These are phyloP conservation scores for Hedychridium roseum DNA, from an alignment of 2,888 invertebrate genomes.

Conservation along the genomic window DNA sequence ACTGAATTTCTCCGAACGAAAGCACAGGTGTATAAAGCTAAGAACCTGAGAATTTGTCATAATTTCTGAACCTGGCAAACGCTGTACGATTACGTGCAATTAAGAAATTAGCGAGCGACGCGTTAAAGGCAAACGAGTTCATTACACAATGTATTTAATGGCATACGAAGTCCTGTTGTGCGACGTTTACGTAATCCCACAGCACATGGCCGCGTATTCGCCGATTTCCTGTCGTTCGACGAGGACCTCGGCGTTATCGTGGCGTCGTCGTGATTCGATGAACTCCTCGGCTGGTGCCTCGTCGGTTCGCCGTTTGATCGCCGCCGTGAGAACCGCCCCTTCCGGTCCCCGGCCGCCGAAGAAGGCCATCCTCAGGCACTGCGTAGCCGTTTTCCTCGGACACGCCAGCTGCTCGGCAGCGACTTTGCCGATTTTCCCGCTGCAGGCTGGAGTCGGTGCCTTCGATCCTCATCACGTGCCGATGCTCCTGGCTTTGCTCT, in stretches of 20 bases:
- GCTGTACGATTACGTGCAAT: too few relatives aligned
- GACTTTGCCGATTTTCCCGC: conserved; percentile 69
- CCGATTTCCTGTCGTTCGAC: conserved; percentile 68
- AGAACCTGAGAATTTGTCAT: too few relatives aligned
- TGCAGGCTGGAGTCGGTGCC: conserved; percentile 65
- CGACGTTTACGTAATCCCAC: too few relatives aligned
- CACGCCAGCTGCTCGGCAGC: conserved; percentile 74
- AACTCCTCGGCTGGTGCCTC: conserved; percentile 68
- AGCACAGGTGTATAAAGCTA: too few relatives aligned
- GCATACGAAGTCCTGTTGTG: too few relatives aligned
- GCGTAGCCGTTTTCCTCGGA: conserved; percentile 63
- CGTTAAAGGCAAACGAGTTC: too few relatives aligned
- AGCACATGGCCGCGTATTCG: conserved; percentile 69
- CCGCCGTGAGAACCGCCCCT: conserved; percentile 61
- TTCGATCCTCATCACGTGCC: conserved; percentile 65
- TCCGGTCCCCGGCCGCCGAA: conserved; percentile 56
- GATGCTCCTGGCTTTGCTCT: conserved; percentile 55
- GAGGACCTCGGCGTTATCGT: conserved; percentile 62
- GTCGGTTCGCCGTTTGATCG: conserved; percentile 78
- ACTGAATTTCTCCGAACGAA: too few relatives aligned
- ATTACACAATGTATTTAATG: too few relatives aligned
- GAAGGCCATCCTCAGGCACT: conserved; percentile 56
- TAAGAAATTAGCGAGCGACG: too few relatives aligned
- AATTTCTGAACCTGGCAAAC: too few relatives aligned
- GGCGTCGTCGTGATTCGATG: conserved; percentile 65